These are phyloP conservation scores for Mycteria americana DNA, from an alignment of 2,797 vertebrate genomes.

Conservation along the genomic window DNA sequence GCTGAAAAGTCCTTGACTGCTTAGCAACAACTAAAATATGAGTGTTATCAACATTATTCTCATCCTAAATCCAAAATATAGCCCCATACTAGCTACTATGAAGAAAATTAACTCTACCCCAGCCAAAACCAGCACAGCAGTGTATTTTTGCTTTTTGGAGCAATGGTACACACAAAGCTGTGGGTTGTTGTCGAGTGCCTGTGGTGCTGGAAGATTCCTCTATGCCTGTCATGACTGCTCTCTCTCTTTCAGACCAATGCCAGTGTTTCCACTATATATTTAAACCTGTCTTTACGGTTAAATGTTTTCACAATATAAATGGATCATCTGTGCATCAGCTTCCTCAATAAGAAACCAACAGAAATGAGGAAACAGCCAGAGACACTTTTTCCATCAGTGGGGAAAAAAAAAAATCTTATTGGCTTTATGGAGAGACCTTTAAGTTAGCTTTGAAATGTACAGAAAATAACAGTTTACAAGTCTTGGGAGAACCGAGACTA, in stretches of 20 bases:
- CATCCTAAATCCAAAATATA: no score
- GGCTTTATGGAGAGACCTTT: not conserved
- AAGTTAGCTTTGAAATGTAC: not conserved
- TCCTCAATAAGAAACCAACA: not conserved
- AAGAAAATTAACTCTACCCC: no score
- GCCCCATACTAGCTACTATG: no score
- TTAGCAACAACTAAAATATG: no score
- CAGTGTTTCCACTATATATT: not conserved
- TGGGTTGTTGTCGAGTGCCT: not conserved
- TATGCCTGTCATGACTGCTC: not conserved
- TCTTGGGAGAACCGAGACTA: not conserved
- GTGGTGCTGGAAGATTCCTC: not conserved
- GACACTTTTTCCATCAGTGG: not conserved
- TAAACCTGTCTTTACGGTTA: not conserved
- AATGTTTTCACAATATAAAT: not conserved
- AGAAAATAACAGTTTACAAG: conserved; percentile 21
- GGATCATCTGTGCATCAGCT: not conserved
- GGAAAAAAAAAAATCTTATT: not conserved
- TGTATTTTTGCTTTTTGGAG: not conserved
- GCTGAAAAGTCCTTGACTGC: no score
- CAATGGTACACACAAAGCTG: not conserved
- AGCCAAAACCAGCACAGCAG: not conserved
- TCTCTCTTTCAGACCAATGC: not conserved
- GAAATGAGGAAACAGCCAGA: not conserved
- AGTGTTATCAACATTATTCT: no score